These are phyloP conservation scores for Calephelis perditalis DNA, from an alignment of 2,888 invertebrate genomes.

Conservation along the genomic window DNA sequence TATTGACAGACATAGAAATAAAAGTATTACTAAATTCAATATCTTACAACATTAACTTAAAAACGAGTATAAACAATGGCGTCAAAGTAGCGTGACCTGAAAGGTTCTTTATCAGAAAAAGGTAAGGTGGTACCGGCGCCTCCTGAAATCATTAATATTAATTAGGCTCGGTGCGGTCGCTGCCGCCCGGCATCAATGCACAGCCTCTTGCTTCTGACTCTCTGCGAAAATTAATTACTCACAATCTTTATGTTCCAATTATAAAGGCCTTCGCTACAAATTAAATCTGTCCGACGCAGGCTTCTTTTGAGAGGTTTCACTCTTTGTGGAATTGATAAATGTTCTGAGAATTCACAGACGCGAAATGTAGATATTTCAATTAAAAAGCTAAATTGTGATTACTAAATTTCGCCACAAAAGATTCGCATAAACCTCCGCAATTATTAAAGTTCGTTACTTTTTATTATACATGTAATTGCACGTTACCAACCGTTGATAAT, in stretches of 20 bases:
- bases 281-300: conserved; percentile 77
- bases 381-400: conserved; percentile 53
- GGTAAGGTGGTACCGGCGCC: conserved; percentile 44
- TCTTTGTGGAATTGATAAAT: conserved; percentile 78
- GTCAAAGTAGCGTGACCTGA: conserved; percentile 25
- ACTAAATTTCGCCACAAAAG: conserved; percentile 47
- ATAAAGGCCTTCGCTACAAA: conserved; percentile 79
- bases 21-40: too few relatives aligned
- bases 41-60: background rate
- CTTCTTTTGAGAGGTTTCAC: conserved; percentile 76
- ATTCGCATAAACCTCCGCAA: conserved; percentile 45
- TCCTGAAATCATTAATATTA: conserved; percentile 74
- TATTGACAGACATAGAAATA: too few relatives aligned
- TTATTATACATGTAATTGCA: conserved; percentile 62
- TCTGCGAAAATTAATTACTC: conserved; percentile 78
- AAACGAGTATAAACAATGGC: conserved; percentile 16
- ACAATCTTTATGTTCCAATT: conserved; percentile 79
- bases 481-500: conserved; percentile 52
- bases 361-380: conserved; percentile 43
- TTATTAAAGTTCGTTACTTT: conserved; percentile 47
- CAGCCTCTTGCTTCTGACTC: conserved; percentile 75
- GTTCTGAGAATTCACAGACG: conserved; percentile 71
- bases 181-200: conserved; percentile 59
- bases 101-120: conserved; percentile 49
- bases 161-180: conserved; percentile 66